Percentiles rank a stretch among this genome's conserved stretches.
Evolutionary conservation across 2,888 invertebrate species (phyloP).

Genomic region (Acronicta alni): DNA sequence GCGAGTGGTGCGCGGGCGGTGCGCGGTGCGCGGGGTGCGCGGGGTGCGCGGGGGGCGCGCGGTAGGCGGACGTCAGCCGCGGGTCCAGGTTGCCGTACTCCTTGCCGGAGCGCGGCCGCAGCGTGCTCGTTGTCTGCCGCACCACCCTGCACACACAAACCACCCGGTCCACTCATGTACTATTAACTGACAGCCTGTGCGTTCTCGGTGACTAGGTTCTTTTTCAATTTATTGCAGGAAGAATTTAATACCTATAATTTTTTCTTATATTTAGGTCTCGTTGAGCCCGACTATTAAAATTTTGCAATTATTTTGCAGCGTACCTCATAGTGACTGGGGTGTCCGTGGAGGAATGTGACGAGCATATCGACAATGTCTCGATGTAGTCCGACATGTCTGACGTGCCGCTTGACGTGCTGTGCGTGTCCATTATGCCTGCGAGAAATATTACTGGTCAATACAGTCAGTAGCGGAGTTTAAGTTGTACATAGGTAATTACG

Average conservation of each 20-base stretch:
- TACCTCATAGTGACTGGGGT: constrained; percentile 90
- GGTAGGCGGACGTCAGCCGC: constrained; percentile 58
- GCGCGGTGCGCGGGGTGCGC: constrained; percentile 56
- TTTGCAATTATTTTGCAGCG: constrained; percentile 6
- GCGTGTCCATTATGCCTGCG: constrained; percentile 89
- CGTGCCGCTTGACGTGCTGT: constrained; percentile 95
- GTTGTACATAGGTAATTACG: too few species aligned
- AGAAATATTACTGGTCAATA: background rate
- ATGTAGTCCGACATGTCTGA: constrained; percentile 97
- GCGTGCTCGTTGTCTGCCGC: constrained; percentile 89
- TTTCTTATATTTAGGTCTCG: too few species aligned
- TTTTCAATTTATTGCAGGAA: too few species aligned
- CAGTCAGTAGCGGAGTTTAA: background rate
- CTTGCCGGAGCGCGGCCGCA: constrained; percentile 95
- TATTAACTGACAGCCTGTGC: too few species aligned
- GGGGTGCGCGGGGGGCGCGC: constrained; percentile 46
- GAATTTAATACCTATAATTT: too few species aligned
- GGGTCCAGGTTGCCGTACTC: constrained; percentile 92
- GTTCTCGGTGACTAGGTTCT: too few species aligned
- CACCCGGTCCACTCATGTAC: too few species aligned
- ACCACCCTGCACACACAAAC: constrained; percentile 63
- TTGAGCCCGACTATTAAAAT: too few species aligned
- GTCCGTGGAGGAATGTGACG: constrained; percentile 94
- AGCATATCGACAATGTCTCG: constrained; percentile 94
- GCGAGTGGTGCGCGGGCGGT: constrained; percentile 2